Evolutionary conservation across 2,797 vertebrate genomes (phyloP).

Genomic region (Gadopsis marmoratus): DNA sequence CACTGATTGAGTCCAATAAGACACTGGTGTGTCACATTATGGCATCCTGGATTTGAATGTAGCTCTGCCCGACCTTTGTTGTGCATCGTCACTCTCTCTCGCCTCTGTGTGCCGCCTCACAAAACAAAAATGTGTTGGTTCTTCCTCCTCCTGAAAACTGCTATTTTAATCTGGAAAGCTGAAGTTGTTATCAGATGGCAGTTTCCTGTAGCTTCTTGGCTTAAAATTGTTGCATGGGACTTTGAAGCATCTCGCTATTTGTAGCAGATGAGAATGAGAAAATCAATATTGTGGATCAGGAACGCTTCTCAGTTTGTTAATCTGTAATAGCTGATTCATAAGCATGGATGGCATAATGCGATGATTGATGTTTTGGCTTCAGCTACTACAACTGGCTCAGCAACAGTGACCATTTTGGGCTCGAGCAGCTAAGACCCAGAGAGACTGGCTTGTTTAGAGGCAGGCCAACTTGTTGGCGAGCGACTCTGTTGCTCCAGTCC

Average conservation of each 20-base stretch:
- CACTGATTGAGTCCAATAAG: not conserved
- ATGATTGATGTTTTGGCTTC: slow-evolving; percentile 66
- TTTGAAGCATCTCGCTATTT: slow-evolving; percentile 21
- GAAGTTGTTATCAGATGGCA: slow-evolving; percentile 1
- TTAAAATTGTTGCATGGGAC: slow-evolving; percentile 9
- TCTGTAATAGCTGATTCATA: slow-evolving; percentile 56
- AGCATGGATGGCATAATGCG: slow-evolving; percentile 36
- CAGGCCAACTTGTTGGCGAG: slow-evolving; percentile 41
- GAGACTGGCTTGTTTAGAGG: slow-evolving; percentile 40
- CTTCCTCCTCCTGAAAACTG: not conserved
- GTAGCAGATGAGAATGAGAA: slow-evolving; percentile 38
- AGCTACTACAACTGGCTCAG: slow-evolving; percentile 55
- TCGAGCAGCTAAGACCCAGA: slow-evolving; percentile 35
- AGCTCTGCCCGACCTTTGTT: no score
- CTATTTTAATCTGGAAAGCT: slow-evolving; percentile 9
- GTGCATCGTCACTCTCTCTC: not conserved
- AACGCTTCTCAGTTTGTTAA: slow-evolving; percentile 62
- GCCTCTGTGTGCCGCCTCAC: not conserved
- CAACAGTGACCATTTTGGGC: slow-evolving; percentile 41
- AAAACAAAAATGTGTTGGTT: not conserved
- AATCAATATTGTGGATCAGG: slow-evolving; percentile 40
- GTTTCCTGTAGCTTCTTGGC: slow-evolving; percentile 12
- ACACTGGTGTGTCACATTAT: not conserved
- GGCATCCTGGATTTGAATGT: not conserved
- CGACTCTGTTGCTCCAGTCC: slow-evolving; percentile 28